Evolutionary conservation across 2,113 vertebrate genomes (phyloP).

Genomic region (Nyctereutes procyonoides): DNA sequence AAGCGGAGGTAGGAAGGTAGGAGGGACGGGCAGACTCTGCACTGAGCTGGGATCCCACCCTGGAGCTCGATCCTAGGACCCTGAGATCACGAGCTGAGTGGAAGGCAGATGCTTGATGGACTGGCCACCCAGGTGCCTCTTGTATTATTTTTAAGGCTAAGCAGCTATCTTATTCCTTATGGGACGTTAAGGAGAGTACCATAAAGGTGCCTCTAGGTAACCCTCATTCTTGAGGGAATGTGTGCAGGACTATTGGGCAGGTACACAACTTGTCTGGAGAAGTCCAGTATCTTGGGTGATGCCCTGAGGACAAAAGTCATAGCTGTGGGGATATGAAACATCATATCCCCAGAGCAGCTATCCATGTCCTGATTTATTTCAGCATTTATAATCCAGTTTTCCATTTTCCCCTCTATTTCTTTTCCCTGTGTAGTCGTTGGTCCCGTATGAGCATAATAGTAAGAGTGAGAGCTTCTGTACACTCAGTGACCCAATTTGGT

Average conservation of each 20-base stretch:
- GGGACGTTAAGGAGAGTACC: not conserved
- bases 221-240: not conserved
- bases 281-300: not conserved
- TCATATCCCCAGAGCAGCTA: not conserved
- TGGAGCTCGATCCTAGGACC: not conserved
- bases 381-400: not conserved
- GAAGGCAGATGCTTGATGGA: not conserved
- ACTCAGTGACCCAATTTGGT: not conserved
- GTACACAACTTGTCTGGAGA: accelerated
- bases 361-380: not conserved
- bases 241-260: not conserved
- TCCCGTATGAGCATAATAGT: not conserved
- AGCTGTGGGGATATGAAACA: not conserved
- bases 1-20: not conserved
- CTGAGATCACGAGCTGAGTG: not conserved
- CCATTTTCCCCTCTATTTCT: not conserved
- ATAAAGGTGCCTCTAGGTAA: not conserved
- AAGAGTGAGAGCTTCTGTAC: not conserved
- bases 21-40: not conserved
- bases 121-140: not conserved
- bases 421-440: not conserved
- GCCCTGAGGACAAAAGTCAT: not conserved
- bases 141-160: not conserved
- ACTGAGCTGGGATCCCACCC: not conserved
- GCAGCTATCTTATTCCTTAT: not conserved